Evolutionary conservation across 1,140 invertebrate species (phyloP).

Genomic region (Amphibalanus amphitrite): DNA sequence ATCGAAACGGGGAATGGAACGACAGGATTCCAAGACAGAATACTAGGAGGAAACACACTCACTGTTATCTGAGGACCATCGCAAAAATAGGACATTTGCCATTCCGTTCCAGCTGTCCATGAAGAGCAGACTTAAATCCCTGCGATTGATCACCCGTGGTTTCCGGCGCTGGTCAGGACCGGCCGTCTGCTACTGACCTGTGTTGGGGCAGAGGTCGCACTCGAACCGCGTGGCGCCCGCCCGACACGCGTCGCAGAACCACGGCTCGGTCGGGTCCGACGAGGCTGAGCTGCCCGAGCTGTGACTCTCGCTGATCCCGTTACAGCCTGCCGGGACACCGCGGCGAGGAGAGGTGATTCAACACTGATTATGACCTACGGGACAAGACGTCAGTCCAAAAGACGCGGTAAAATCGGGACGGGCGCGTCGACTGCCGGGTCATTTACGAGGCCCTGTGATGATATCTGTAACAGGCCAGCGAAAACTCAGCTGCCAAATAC

Average conservation of each 20-base stretch:
- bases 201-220: slow-evolving; percentile 74
- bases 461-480: not conserved
- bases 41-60: no score
- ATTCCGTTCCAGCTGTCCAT: no score
- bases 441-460: not conserved
- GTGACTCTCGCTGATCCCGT: slow-evolving; percentile 81
- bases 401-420: not conserved
- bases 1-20: not conserved
- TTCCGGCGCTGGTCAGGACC: no score
- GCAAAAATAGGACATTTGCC: no score
- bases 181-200: slow-evolving; percentile 30
- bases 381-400: not conserved
- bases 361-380: no score
- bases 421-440: not conserved
- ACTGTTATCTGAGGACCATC: no score
- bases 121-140: no score
- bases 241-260: slow-evolving; percentile 97
- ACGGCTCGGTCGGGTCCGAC: slow-evolving; percentile 74
- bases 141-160: no score
- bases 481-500: not conserved
- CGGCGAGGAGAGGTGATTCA: no score
- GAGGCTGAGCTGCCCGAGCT: slow-evolving; percentile 80
- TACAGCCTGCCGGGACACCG: slow-evolving; percentile 45
- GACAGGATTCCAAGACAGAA: not conserved
- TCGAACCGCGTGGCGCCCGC: slow-evolving; percentile 66